Base-by-base conservation (phyloP, 2,113 vertebrate species). In the Dipodomys spectabilis region DNA sequence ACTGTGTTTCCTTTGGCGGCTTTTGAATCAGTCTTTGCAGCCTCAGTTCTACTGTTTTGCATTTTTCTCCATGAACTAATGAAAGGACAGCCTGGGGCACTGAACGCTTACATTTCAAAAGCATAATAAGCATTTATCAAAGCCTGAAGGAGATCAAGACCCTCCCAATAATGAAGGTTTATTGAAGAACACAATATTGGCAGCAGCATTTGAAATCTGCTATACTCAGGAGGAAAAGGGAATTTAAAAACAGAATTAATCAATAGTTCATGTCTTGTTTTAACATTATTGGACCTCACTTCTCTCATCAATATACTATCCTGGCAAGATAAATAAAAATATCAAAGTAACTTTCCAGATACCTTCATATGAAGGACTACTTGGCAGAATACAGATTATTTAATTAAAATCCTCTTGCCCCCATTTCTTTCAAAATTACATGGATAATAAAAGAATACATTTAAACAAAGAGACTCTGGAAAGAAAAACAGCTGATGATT, bases 241-340 rank as follows among this genome's bases (percentile, higher is more conserved):
- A 98, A 92, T 96, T 97, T 91, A 7, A 27, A 96, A 96, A 96
- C 95, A 96, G 92, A 97, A 94, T 97, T 98, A 96, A 97, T 98
- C 97, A 97, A 98, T 98, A 98, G 97, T 97, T 97, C 95, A 96
- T 96, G 97, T 96, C 96, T 97, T 97, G 85, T 98, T 98, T 98
- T 98, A 98, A 97, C 94, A 97, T 94, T 87, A 92, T 78, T 96
- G 96, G 96, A 97, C 94, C 92, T 97, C 94, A 92, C 88, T 95
- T 96, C 91, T 97, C 95, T 97, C 97, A 97, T 98, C 96, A 97
- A 97, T 98, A 98, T 82, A 97, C 88, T 95, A 87, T 57, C 95
- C 86, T 97, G 94, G 92, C 94, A 98, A 95, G 95, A 97, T 97
- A 98, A 98, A 98, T 97, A 98, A 97, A 98, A 98, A 96, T 82